Evolutionary conservation across 2,797 vertebrate genomes (phyloP), one percentile per base, ranked within the genome.

Genomic region (Intellagama lesueurii): DNA sequence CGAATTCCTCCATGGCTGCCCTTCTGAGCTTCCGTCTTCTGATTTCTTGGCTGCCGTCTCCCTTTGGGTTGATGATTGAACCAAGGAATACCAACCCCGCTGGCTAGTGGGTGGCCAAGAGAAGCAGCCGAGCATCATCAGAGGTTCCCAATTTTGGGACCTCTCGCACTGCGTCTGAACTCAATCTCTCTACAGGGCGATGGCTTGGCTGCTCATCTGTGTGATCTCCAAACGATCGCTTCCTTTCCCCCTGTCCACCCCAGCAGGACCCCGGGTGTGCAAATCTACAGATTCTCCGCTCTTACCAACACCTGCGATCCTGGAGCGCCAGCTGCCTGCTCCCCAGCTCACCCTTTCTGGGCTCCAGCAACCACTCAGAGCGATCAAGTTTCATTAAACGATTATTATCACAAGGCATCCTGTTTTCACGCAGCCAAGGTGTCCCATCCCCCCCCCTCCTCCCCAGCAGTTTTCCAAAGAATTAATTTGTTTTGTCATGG

Each of bases 201-300:
- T 12, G 4, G n/a, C n/a, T 73, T 73, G n/a, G 52, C 76, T 24
- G 44, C 22, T 35, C 1, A 0, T 1, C 0, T 0, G 0, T 47
- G 5, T 9, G 6, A n/a, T 6, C 0, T 0, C 40, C 88, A 79
- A 49, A 75, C 77, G 44, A 75, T 83, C n/a, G 1, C 73, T 79
- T 0, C 0, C 47, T 89, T 30, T 72, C 35, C 7, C 83, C 32
- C 56, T 2, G 40, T 40, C 40, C 40, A 40, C 40, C 40, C 40
- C 40, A 40, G 40, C 40, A 40, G 40, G 1, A 40, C 40, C 52
- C 52, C 14, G 11, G 52, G 9, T 56, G 52, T 56, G 52, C 52
- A 56, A 56, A 56, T 56, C 52, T 40, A 40, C 40, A 40, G 40
- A 40, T 40, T 40, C 52, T 56, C 52, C 52, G 52, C 9, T 56